These are phyloP conservation scores for Hypotaenidia okinawae DNA, from an alignment of 2,797 vertebrate genomes.

Conservation along the genomic window DNA sequence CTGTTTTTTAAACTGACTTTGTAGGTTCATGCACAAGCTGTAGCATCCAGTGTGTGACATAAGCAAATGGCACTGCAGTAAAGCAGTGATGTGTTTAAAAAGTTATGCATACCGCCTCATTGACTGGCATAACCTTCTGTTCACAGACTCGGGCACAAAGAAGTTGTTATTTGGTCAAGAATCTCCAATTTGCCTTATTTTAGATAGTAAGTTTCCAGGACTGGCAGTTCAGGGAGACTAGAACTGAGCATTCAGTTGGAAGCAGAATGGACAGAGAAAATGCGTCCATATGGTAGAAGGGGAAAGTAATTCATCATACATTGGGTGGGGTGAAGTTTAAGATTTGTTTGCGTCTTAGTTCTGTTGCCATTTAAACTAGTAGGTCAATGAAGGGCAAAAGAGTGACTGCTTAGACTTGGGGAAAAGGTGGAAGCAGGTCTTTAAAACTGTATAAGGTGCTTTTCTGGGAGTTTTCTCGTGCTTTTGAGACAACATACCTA, in stretches of 20 bases:
- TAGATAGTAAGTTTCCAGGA: background rate
- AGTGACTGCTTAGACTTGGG: background rate
- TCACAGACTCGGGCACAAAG: background rate
- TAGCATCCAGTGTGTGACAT: background rate
- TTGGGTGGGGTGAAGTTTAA: background rate
- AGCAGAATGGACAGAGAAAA: background rate
- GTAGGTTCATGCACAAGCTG: background rate
- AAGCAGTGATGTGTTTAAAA: background rate
- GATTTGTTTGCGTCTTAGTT: background rate
- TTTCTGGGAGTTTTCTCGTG: background rate
- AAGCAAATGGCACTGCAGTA: background rate
- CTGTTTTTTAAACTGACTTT: background rate
- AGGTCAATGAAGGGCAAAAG: background rate
- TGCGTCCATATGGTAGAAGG: background rate
- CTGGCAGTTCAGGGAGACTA: background rate
- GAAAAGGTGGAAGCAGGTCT: rapidly evolving
- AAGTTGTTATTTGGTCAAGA: background rate
- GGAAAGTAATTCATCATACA: background rate
- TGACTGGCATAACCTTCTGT: background rate
- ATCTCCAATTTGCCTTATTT: background rate
- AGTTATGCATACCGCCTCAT: background rate
- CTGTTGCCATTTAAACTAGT: background rate
- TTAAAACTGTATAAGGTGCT: background rate
- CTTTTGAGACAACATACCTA: background rate
- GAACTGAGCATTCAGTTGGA: background rate